Conservation (phyloP, 2,888 invertebrate species). For the Melitaea athalia region DNA sequence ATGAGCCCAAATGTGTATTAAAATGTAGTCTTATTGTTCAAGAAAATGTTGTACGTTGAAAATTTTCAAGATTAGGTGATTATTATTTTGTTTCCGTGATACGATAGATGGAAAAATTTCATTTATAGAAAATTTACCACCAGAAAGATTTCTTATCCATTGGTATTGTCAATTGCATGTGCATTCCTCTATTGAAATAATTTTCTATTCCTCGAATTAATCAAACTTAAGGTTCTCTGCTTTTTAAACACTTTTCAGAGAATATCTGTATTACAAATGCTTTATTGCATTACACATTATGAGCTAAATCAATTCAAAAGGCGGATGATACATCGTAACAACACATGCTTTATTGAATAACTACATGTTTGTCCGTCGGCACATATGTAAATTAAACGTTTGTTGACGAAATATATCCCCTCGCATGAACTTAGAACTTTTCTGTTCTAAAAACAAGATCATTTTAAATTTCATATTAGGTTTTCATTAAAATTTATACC, state of each 20-base stretch:
- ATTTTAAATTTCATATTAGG: no score
- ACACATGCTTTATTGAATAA: conserved; percentile 20
- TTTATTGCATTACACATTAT: background rate
- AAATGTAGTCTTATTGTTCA: no score
- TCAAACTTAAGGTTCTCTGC: background rate
- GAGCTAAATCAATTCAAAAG: background rate
- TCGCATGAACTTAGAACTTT: no score
- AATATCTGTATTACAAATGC: background rate
- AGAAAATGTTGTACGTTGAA: no score
- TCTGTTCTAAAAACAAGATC: no score
- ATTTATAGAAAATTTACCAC: background rate
- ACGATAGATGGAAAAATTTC: background rate
- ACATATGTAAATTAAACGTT: no score
- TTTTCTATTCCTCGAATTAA: no score
- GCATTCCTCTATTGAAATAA: background rate
- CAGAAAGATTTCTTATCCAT: background rate
- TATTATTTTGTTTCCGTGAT: background rate
- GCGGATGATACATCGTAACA: conserved; percentile 6
- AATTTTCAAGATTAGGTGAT: background rate
- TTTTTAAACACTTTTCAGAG: background rate
- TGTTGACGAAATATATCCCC: no score
- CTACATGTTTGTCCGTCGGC: background rate
- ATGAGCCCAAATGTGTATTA: no score
- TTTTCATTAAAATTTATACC: no score
- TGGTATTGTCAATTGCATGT: conserved; percentile 6